phyloP scores from a whole-genome alignment of 2,797 vertebrate species.

The Nyctibius grandis region DNA sequence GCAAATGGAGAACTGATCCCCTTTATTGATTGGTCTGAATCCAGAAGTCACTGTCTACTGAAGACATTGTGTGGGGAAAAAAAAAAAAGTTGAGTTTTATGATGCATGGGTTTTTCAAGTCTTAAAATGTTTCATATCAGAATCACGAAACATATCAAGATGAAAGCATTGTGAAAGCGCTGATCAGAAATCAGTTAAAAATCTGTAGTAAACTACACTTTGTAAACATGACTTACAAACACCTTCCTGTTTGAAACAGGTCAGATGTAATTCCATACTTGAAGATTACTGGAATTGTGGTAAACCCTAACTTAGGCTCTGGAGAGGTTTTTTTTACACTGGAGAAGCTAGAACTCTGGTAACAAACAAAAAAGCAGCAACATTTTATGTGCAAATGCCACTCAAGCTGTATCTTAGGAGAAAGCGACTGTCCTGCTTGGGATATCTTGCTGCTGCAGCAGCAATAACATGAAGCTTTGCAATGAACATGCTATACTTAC shows the following conservation, averaged over 20 bases:
- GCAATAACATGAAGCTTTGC: constrained; percentile 36
- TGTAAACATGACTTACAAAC: constrained; percentile 46
- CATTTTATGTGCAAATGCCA: constrained; percentile 49
- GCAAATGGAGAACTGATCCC: constrained; percentile 83
- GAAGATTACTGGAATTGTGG: constrained; percentile 33
- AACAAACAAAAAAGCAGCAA: constrained; percentile 27
- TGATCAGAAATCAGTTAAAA: constrained; percentile 53
- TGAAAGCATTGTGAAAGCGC: constrained; percentile 56
- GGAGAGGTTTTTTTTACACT: constrained; percentile 43
- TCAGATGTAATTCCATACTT: constrained; percentile 45
- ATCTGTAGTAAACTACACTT: constrained; percentile 37
- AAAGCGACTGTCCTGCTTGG: constrained; percentile 19
- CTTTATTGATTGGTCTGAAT: constrained; percentile 92
- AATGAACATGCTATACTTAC: constrained; percentile 39
- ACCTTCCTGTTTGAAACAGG: constrained; percentile 52
- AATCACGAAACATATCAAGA: constrained; percentile 67
- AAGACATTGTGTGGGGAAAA: constrained; percentile 85
- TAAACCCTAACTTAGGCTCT: constrained; percentile 55
- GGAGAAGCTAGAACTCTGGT: neutral
- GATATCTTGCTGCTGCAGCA: constrained; percentile 41
- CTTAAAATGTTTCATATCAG: constrained; percentile 80
- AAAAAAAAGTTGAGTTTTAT: constrained; percentile 77
- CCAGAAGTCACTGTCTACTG: constrained; percentile 84
- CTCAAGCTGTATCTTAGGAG: constrained; percentile 34
- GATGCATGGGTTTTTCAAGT: constrained; percentile 85